Percentiles rank a stretch among this genome's conserved stretches.
phyloP scores from a whole-genome alignment of 30 jellyfish, hydroid and myxozoan genomes.

The Clytia hemisphaerica region DNA sequence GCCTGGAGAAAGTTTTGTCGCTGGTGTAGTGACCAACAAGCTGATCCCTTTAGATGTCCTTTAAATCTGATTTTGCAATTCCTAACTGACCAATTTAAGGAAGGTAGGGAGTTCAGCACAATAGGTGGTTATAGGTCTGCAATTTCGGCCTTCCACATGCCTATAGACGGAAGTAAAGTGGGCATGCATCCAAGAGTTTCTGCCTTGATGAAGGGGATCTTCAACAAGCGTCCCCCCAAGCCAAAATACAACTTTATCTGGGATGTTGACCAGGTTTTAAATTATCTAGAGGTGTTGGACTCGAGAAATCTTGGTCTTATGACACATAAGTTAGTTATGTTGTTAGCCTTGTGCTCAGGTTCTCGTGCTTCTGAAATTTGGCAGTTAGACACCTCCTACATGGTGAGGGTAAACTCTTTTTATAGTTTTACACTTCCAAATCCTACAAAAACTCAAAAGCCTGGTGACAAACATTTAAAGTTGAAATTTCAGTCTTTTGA shows the following conservation, averaged over 20 bases:
- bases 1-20: too few relatives aligned
- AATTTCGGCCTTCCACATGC: neutral
- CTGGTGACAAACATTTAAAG: neutral
- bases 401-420: neutral
- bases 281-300: neutral
- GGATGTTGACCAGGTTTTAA: neutral
- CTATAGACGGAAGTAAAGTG: neutral
- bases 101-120: neutral
- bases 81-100: neutral
- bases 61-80: neutral
- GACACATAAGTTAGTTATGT: neutral
- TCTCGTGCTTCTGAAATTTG: neutral
- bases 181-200: neutral
- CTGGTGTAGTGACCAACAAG: constrained; percentile 32
- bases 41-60: constrained; percentile 7
- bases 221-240: neutral
- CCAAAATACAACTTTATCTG: neutral
- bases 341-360: neutral
- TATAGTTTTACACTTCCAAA: neutral
- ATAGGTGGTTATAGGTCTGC: neutral
- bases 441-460: neutral
- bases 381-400: neutral
- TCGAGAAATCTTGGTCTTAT: neutral
- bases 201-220: neutral
- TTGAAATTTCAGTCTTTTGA: neutral